Conservation (phyloP, 2,113 vertebrate genomes). For the Puntigrus tetrazona region DNA sequence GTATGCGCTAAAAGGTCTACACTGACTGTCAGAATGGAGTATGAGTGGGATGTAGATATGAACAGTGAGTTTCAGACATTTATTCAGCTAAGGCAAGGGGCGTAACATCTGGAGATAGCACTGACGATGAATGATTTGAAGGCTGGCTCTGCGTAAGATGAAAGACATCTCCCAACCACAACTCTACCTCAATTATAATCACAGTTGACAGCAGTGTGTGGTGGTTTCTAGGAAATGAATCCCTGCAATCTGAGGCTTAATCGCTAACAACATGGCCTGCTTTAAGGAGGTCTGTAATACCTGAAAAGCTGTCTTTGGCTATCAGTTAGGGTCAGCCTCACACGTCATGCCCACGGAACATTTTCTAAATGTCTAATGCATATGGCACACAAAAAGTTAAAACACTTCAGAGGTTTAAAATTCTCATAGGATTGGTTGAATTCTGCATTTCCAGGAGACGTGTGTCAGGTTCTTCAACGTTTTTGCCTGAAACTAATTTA, state of each 20-base stretch:
- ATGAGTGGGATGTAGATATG: not conserved
- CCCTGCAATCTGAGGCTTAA: conserved; percentile 22
- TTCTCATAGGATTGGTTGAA: too few species aligned
- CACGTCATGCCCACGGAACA: too few species aligned
- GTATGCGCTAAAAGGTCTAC: not conserved
- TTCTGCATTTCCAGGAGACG: too few species aligned
- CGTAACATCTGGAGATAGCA: not conserved
- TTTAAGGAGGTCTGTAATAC: not conserved
- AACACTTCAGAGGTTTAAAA: too few species aligned
- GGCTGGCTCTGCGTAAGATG: not conserved
- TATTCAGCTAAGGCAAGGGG: not conserved
- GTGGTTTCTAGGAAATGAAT: not conserved
- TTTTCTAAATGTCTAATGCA: too few species aligned
- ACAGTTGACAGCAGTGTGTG: conserved; percentile 2
- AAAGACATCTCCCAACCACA: not conserved
- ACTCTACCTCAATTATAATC: conserved; percentile 12
- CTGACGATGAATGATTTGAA: conserved; percentile 8
- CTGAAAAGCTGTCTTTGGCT: not conserved
- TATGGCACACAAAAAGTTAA: too few species aligned
- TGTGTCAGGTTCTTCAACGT: too few species aligned
- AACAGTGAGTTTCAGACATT: not conserved
- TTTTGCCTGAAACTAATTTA: too few species aligned
- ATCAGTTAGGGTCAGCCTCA: too few species aligned
- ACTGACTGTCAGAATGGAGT: not conserved
- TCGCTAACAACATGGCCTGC: not conserved